Percentiles rank a stretch among this genome's conserved stretches.
Evolutionary conservation across 2,797 vertebrate genomes (phyloP).

Genomic region (Denticeps clupeoides): DNA sequence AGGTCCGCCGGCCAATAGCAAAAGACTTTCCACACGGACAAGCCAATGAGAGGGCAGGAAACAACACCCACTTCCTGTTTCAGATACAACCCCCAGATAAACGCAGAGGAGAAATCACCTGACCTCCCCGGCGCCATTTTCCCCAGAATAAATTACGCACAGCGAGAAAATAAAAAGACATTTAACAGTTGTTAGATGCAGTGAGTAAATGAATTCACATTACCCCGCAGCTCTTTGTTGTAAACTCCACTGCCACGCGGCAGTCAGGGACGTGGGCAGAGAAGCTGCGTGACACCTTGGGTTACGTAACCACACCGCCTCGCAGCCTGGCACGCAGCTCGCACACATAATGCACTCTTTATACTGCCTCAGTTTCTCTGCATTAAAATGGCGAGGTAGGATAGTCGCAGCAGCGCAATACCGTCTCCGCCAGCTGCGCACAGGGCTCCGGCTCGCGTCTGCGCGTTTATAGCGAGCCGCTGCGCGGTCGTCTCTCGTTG

Average conservation of each 20-base stretch:
- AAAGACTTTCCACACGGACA: too few species aligned
- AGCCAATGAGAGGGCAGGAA: too few species aligned
- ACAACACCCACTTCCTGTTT: conserved; percentile 4
- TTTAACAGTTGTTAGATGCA: conserved; percentile 16
- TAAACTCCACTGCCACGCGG: conserved; percentile 27
- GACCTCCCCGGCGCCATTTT: conserved; percentile 27
- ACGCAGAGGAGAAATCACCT: conserved; percentile 19
- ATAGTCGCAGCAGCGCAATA: conserved; percentile 15
- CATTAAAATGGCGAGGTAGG: conserved; percentile 21
- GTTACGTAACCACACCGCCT: conserved; percentile 18
- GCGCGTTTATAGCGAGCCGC: conserved; percentile 20
- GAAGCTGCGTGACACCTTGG: conserved; percentile 23
- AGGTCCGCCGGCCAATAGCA: too few species aligned
- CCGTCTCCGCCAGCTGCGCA: conserved; percentile 22
- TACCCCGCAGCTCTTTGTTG: conserved; percentile 28
- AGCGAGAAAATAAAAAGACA: conserved; percentile 13
- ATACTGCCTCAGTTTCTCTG: conserved; percentile 17
- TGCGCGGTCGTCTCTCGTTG: conserved; percentile 21
- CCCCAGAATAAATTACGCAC: conserved; percentile 15
- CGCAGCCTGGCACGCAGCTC: conserved; percentile 18
- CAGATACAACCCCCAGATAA: conserved; percentile 24
- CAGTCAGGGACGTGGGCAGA: conserved; percentile 18
- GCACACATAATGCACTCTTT: conserved; percentile 14
- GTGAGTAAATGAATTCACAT: conserved; percentile 26
- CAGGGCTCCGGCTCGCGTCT: conserved; percentile 21